These are phyloP conservation scores for Phylloscopus trochilus DNA, from an alignment of 2,113 vertebrate species.

Conservation along the genomic window DNA sequence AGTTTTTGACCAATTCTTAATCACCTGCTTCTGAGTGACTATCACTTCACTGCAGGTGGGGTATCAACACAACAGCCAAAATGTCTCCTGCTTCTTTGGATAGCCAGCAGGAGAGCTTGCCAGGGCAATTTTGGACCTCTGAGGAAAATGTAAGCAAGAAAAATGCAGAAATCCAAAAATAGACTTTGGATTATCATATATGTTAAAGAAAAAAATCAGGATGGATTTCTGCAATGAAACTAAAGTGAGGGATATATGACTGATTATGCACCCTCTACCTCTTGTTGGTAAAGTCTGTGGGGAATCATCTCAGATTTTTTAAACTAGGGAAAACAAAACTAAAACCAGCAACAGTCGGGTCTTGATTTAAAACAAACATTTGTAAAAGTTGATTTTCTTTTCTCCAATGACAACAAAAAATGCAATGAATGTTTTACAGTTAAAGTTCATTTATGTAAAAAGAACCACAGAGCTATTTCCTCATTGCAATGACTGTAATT, in stretches of 20 bases:
- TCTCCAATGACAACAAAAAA: background rate
- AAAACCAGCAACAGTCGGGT: background rate
- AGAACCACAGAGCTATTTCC: conserved; percentile 34
- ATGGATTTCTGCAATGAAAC: background rate
- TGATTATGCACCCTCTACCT: background rate
- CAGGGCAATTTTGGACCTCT: background rate
- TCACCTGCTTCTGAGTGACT: background rate
- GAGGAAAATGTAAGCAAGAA: background rate
- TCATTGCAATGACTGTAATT: background rate
- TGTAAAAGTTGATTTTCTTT: background rate
- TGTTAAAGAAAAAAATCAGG: background rate
- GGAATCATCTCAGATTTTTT: background rate
- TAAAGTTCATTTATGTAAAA: background rate
- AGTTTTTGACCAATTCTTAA: background rate
- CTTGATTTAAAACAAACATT: background rate
- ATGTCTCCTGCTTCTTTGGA: background rate
- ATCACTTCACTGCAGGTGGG: background rate
- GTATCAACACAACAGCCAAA: background rate
- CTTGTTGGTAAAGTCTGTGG: background rate
- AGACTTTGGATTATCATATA: background rate
- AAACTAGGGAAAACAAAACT: background rate
- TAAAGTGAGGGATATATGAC: background rate
- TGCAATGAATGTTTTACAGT: background rate
- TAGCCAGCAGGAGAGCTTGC: background rate
- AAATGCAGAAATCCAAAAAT: background rate